Evolutionary conservation across 2,797 vertebrate species (phyloP).

Genomic region (Parauchenoglanis ngamensis): DNA sequence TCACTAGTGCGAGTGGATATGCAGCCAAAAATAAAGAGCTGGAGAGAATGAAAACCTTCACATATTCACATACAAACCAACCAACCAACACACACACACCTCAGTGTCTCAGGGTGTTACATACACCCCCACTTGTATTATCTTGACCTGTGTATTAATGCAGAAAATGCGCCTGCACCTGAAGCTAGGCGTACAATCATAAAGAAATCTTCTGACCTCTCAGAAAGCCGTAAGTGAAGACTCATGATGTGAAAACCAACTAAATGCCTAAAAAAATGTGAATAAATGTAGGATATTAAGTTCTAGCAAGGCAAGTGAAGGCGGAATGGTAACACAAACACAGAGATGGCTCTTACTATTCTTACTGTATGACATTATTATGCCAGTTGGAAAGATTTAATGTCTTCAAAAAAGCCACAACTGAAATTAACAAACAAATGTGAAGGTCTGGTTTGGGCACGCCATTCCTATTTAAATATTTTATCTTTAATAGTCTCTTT

Average conservation of each 20-base stretch:
- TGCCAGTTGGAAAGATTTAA: slow-evolving; percentile 45
- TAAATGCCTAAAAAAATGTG: neutral
- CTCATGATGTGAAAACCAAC: neutral
- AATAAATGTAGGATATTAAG: neutral
- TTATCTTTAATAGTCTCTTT: slow-evolving; percentile 69
- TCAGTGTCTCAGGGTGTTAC: neutral
- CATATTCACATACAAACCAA: neutral
- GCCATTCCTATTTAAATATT: slow-evolving; percentile 63
- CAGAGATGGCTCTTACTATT: slow-evolving; percentile 43
- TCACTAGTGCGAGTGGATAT: slow-evolving; percentile 1
- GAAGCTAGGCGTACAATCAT: neutral
- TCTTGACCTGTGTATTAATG: neutral
- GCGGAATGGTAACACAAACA: neutral
- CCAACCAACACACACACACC: neutral
- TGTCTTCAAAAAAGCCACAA: slow-evolving; percentile 54
- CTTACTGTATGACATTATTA: slow-evolving; percentile 7
- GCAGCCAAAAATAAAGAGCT: slow-evolving; percentile 11
- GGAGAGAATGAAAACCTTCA: slow-evolving; percentile 11
- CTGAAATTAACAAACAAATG: slow-evolving; percentile 3
- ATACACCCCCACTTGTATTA: neutral
- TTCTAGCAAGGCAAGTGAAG: neutral
- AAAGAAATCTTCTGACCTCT: neutral
- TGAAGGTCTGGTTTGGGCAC: slow-evolving; percentile 2
- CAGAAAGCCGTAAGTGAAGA: neutral
- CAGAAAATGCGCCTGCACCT: neutral